These are phyloP conservation scores for Eilema depressum DNA, from an alignment of 2,888 invertebrate species.

Conservation along the genomic window DNA sequence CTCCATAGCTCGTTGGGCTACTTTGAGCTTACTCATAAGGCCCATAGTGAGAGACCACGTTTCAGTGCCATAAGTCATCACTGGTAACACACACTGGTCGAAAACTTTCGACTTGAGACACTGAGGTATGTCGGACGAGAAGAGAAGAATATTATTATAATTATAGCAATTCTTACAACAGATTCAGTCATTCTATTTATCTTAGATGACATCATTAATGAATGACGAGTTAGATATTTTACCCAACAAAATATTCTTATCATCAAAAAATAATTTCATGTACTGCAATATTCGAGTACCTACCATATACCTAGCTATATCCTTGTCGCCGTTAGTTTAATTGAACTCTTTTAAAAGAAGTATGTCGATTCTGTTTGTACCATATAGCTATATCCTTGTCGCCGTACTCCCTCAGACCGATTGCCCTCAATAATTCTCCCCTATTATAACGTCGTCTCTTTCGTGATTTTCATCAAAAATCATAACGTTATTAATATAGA, in stretches of 20 bases:
- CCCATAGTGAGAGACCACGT: too few relatives aligned
- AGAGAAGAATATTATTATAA: too few relatives aligned
- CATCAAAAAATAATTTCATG: neutral
- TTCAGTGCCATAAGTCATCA: too few relatives aligned
- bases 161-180: too few relatives aligned
- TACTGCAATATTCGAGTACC: constrained; percentile 4
- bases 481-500: constrained; percentile 57
- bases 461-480: constrained; percentile 54
- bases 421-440: constrained; percentile 56
- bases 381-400: neutral
- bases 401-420: constrained; percentile 43
- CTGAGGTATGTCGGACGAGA: too few relatives aligned
- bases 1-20: too few relatives aligned
- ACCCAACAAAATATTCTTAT: neutral
- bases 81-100: too few relatives aligned
- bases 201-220: too few relatives aligned
- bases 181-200: neutral
- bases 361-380: neutral
- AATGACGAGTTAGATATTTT: neutral
- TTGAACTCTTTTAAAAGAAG: constrained; percentile 31
- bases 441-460: constrained; percentile 57
- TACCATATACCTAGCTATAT: too few relatives aligned
- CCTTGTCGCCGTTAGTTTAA: too few relatives aligned
- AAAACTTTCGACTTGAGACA: too few relatives aligned
- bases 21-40: too few relatives aligned